A percentile compares a stretch with the other conserved stretches of the same genome.
Conservation (phyloP, 2,888 invertebrate species). For the Operophtera brumata region DNA sequence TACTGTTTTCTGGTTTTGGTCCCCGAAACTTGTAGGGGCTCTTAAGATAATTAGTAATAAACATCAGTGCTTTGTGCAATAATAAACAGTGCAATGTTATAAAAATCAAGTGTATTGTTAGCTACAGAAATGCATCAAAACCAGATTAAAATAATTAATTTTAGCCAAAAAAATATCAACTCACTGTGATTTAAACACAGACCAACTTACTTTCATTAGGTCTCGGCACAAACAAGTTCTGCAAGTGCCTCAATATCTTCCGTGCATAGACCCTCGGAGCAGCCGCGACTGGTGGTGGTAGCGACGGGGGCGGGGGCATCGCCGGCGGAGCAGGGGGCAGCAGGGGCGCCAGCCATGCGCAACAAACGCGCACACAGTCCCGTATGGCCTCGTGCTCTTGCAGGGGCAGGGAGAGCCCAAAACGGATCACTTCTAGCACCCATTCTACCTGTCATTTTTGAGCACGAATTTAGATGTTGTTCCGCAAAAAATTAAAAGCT, state of each 20-base stretch:
- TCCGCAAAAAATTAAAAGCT: too few species aligned
- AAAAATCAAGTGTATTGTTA: too few species aligned
- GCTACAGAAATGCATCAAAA: neutral
- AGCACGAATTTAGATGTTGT: neutral
- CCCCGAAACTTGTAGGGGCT: too few species aligned
- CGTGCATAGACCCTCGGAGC: constrained; percentile 95
- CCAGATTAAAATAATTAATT: neutral
- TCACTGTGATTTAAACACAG: neutral
- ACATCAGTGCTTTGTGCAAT: neutral
- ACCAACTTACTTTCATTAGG: constrained; percentile 91
- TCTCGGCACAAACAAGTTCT: constrained; percentile 96
- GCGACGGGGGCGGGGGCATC: constrained; percentile 90
- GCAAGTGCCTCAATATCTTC: constrained; percentile 94
- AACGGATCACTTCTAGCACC: constrained; percentile 94
- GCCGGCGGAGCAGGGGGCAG: constrained; percentile 92
- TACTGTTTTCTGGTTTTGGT: too few species aligned
- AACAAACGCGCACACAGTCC: constrained; percentile 97
- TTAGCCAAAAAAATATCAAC: neutral
- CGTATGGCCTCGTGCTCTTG: constrained; percentile 96
- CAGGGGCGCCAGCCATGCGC: constrained; percentile 96
- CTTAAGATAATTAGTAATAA: constrained; percentile 5
- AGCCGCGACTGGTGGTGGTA: constrained; percentile 93
- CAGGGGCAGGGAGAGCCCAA: constrained; percentile 93
- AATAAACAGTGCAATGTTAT: neutral
- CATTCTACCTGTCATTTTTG: constrained; percentile 85